Base-by-base conservation (phyloP, 2,797 vertebrate species). In the Pipistrellus pipistrellus region DNA sequence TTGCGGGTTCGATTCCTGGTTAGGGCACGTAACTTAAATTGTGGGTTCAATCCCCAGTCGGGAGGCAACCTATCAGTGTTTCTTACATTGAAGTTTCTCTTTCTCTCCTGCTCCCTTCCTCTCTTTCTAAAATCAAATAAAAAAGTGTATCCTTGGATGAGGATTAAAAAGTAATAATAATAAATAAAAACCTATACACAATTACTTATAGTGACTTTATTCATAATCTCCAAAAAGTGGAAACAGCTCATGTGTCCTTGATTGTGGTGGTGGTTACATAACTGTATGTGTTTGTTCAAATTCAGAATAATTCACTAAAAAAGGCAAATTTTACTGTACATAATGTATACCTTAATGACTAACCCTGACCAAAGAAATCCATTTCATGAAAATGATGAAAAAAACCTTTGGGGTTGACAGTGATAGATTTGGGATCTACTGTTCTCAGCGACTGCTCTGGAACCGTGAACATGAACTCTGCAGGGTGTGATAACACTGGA, bases 191-290 rank as follows among this genome's bases (percentile, higher is more conserved):
- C 38, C n/a, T 83, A 13, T 59, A 9, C 9, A 1, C 13, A 59
- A 59, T 81, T 95, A 62, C 77, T 91, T 91, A 27, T 23, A 55
- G 88, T 27, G 23, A 48, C 21, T 78, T 59, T 81, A 68, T 94
- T 90, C 21, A 76, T 76, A 25, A 82, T 82, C 27, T 91, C 62
- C 27, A 18, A 32, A 78, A 85, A 20, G 10, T 91, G 41, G 85
- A 85, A 77, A 46, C 35, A n/a, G 69, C 25, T 44, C 38, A 46
- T 2, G 3, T 82, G 75, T 71, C 51, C 38, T 35, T 64, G 9
- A 69, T 51, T 59, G 3, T 68, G 46, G 44, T 69, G 8, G 23
- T 71, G 2, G 27, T 76, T 80, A 71, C 17, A 41, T 83, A 76
- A 46, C 38, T n/a, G 1, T 46, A 23, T 77, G 44, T 73, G 8